A percentile compares a stretch with the other conserved stretches of the same genome.
Evolutionary conservation across 2,888 invertebrate species (phyloP).

Genomic region (Drepana falcataria): DNA sequence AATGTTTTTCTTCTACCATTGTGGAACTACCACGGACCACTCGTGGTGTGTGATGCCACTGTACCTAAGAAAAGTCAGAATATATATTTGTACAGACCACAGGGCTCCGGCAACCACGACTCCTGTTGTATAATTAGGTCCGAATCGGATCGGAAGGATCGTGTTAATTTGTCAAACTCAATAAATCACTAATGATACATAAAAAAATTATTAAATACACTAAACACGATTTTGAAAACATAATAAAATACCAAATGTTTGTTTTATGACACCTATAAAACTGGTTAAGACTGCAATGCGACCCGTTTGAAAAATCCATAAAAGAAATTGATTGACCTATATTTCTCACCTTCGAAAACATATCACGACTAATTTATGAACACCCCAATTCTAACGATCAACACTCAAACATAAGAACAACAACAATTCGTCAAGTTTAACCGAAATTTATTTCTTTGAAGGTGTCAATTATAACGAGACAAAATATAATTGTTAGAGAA

Average conservation of each 20-base stretch:
- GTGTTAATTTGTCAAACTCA: too few relatives aligned
- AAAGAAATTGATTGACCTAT: neutral
- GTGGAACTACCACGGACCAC: too few relatives aligned
- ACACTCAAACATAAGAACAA: constrained; percentile 1
- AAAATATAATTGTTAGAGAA: constrained; percentile 33
- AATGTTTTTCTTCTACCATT: too few relatives aligned
- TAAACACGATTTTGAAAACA: neutral
- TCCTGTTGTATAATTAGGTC: too few relatives aligned
- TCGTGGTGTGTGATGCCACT: too few relatives aligned
- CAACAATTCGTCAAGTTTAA: constrained; percentile 9
- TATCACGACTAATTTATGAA: constrained; percentile 4
- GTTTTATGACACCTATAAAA: neutral
- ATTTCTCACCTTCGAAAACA: neutral
- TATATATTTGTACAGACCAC: too few relatives aligned
- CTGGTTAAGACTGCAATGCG: neutral
- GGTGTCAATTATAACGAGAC: constrained; percentile 38
- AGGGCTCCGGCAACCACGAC: too few relatives aligned
- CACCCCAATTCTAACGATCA: neutral
- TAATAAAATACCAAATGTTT: neutral
- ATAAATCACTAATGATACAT: too few relatives aligned
- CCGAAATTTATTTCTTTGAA: constrained; percentile 17
- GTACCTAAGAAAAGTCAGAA: too few relatives aligned
- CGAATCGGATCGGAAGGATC: too few relatives aligned
- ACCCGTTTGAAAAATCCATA: neutral
- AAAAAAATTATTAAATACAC: neutral